These are phyloP conservation scores for Chelonia mydas DNA, from an alignment of 2,797 vertebrate species.

Conservation along the genomic window DNA sequence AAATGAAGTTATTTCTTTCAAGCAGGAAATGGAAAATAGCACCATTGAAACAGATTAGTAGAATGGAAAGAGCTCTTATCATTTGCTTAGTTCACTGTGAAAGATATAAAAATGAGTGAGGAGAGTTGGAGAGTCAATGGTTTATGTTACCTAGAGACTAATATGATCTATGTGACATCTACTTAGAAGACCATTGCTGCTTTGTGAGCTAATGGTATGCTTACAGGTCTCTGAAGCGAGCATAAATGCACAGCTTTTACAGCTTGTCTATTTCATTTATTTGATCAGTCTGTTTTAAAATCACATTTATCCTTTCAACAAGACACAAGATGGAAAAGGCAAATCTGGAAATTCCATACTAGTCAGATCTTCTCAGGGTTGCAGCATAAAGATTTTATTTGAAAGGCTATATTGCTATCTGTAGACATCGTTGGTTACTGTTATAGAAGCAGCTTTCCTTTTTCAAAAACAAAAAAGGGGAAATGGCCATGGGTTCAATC, in stretches of 20 bases:
- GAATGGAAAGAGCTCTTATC: neutral
- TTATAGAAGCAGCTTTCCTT: neutral
- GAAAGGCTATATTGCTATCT: neutral
- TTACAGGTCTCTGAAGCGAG: slow-evolving; percentile 65
- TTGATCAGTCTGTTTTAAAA: slow-evolving; percentile 54
- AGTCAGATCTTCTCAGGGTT: slow-evolving; percentile 36
- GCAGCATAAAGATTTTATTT: slow-evolving; percentile 47
- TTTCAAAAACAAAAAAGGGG: neutral
- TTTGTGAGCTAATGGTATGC: slow-evolving; percentile 66
- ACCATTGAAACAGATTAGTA: neutral
- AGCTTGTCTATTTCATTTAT: slow-evolving; percentile 49
- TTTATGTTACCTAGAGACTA: slow-evolving; percentile 44
- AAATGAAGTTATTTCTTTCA: neutral
- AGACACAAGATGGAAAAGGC: slow-evolving; percentile 58
- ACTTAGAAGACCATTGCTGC: slow-evolving; percentile 63
- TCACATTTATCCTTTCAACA: slow-evolving; percentile 22
- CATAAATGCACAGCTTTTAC: slow-evolving; percentile 58
- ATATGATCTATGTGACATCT: slow-evolving; percentile 34
- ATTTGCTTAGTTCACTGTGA: neutral
- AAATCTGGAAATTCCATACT: slow-evolving; percentile 31
- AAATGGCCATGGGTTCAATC: neutral
- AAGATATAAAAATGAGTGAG: slow-evolving; percentile 19
- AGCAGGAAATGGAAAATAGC: neutral
- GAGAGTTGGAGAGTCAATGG: neutral
- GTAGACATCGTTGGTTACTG: neutral